Conservation (phyloP, 2,888 invertebrate species). For the Clostera curtula region DNA sequence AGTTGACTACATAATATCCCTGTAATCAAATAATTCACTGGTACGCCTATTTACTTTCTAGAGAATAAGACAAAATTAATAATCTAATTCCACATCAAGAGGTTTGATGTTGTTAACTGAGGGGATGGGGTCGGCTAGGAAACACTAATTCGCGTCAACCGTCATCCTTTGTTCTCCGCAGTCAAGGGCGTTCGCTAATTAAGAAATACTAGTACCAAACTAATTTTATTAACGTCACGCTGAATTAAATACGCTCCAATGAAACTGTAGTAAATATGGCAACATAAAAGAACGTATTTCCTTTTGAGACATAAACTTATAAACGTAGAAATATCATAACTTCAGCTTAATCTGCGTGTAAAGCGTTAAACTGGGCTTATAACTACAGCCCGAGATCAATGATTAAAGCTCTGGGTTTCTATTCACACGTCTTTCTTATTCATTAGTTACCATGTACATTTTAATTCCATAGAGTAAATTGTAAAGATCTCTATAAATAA, state of each 20-base stretch:
- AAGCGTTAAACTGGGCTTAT: too few species aligned
- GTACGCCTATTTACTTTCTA: slow-evolving; percentile 5
- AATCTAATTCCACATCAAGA: slow-evolving; percentile 8
- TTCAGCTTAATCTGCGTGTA: too few species aligned
- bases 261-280: background rate
- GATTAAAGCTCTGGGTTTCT: too few species aligned
- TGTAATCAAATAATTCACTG: too few species aligned
- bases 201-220: slow-evolving; percentile 1
- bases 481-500: too few species aligned
- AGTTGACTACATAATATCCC: too few species aligned
- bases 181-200: slow-evolving; percentile 1
- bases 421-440: too few species aligned
- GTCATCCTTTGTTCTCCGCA: slow-evolving; percentile 2
- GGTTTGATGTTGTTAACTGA: slow-evolving; percentile 9
- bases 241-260: background rate
- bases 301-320: background rate
- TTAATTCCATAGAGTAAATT: too few species aligned
- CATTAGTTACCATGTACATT: too few species aligned
- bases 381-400: too few species aligned
- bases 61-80: slow-evolving; percentile 6
- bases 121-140: slow-evolving; percentile 3
- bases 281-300: too few species aligned
- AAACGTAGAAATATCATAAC: too few species aligned
- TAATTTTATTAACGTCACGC: slow-evolving; percentile 1
- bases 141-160: background rate